Percentiles rank a stretch among this genome's conserved stretches.
phyloP scores from a whole-genome alignment of 37 sponge, comb jelly and placozoan genomes.

The Halichondria panicea region DNA sequence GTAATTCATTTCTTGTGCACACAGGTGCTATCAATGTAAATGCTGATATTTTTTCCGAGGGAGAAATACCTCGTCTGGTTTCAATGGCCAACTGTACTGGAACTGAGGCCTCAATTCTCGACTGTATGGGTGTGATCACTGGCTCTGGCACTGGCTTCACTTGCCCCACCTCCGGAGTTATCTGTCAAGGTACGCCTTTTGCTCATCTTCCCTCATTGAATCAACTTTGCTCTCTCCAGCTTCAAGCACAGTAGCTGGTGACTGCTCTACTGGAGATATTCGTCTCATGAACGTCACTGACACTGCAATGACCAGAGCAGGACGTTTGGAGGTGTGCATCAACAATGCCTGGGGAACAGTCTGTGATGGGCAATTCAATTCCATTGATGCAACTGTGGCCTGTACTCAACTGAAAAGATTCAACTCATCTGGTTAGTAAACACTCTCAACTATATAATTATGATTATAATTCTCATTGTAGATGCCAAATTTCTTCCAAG shows the following conservation, averaged over 20 bases:
- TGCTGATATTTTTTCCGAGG: conserved; percentile 29
- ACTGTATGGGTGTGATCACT: conserved; percentile 16
- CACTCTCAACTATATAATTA: no score
- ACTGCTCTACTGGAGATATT: conserved; percentile 14
- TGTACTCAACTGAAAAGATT: conserved; percentile 16
- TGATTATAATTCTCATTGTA: no score
- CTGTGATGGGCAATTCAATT: conserved; percentile 12
- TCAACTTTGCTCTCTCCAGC: no score
- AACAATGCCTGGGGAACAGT: conserved; percentile 55
- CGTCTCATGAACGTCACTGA: neutral
- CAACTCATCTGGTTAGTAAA: no score
- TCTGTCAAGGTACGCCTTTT: conserved; percentile 29
- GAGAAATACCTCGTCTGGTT: neutral
- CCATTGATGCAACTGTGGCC: conserved; percentile 20
- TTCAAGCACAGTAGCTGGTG: neutral
- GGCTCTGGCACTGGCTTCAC: neutral
- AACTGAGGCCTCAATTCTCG: conserved; percentile 12
- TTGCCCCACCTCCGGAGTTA: conserved; percentile 14
- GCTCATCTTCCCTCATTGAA: no score
- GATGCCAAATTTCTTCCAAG: no score
- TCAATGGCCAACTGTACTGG: conserved; percentile 17
- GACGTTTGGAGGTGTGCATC: conserved; percentile 35
- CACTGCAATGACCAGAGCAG: conserved; percentile 4
- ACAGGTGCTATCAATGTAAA: conserved; percentile 23
- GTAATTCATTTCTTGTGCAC: neutral